Evolutionary conservation across 2,113 vertebrate species (phyloP).

Genomic region (Oriolus oriolus): DNA sequence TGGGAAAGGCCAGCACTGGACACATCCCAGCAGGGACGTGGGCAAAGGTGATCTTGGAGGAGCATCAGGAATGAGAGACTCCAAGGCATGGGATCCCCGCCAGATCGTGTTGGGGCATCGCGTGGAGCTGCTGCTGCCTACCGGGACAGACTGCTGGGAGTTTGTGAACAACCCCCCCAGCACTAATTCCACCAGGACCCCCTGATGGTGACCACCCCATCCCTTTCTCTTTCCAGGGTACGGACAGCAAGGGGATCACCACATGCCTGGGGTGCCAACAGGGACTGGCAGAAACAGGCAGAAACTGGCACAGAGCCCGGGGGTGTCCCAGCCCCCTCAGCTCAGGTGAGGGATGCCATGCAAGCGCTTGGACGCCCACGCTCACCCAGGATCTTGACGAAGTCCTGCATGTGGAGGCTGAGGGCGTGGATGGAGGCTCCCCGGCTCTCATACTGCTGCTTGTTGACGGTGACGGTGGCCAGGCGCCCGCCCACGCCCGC

Average conservation of each 20-base stretch:
- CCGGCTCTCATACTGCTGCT: constrained; percentile 90
- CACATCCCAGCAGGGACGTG: accelerated
- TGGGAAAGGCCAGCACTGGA: background rate
- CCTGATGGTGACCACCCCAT: accelerated
- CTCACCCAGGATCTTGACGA: constrained; percentile 92
- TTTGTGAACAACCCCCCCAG: accelerated
- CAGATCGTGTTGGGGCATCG: too few relatives aligned
- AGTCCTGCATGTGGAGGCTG: constrained; percentile 96
- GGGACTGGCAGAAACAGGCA: background rate
- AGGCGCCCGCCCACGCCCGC: constrained; percentile 85
- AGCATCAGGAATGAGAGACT: background rate
- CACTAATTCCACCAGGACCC: background rate
- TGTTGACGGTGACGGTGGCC: constrained; percentile 90
- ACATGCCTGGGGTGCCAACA: accelerated
- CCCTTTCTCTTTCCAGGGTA: background rate
- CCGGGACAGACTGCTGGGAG: background rate
- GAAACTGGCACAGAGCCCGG: background rate
- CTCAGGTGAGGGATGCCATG: background rate
- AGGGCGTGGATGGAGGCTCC: constrained; percentile 92
- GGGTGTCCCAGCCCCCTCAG: too few relatives aligned
- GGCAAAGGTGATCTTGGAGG: background rate
- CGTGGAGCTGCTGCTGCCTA: background rate
- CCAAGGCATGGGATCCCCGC: background rate
- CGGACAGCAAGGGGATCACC: accelerated
- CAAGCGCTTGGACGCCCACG: accelerated